Base-by-base conservation (phyloP, 2,113 vertebrate species). In the Tachycineta bicolor region DNA sequence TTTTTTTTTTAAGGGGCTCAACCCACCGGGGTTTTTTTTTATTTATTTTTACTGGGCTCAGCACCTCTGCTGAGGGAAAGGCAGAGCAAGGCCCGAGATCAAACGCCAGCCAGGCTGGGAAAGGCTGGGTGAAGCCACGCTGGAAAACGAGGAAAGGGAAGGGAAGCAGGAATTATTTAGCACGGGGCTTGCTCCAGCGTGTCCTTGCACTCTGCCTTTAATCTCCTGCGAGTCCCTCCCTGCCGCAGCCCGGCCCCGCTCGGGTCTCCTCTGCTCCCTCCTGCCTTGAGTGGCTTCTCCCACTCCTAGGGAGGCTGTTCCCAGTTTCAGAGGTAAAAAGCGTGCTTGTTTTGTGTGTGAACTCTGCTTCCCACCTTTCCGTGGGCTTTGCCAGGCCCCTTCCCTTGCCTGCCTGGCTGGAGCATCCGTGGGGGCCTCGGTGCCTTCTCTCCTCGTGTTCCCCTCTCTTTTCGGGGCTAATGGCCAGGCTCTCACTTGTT, bases 121-220 rank as follows among this genome's bases (percentile, higher is more conserved):
- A 89, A 84, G 44, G 43, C 83, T 89, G 67, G 80, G 41, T 9
- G 4, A 93, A 93, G 71, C 64, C 73, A 50, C 0, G 1, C 83
- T 95, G 83, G 68, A 91, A 90, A 83, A 92, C 0, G n/a, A 83
- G 87, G 81, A 53, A 83, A 90, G 82, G 86, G 92, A 78, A 89
- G 91, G 86, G 88, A 93, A 92, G 70, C 78, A 56, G 70, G 83
- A 83, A 95, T 96, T 89, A 91, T 58, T 97, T 96, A 97, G 95
- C 82, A 60, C 8, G 8, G 73, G 94, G 78, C 94, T 93, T 96
- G 94, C 95, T 94, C 78, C 58, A 15, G 94, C 94, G 39, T 96
- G 94, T 94, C 84, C 67, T 70, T 70, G 60, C 64, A 17, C 3
- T 25, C 82, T 92, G 89, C 73, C 95, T 94, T 94, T 96, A 78